Base-by-base conservation (phyloP, 2,797 vertebrate genomes). In the Platyrinchus mystaceus region DNA sequence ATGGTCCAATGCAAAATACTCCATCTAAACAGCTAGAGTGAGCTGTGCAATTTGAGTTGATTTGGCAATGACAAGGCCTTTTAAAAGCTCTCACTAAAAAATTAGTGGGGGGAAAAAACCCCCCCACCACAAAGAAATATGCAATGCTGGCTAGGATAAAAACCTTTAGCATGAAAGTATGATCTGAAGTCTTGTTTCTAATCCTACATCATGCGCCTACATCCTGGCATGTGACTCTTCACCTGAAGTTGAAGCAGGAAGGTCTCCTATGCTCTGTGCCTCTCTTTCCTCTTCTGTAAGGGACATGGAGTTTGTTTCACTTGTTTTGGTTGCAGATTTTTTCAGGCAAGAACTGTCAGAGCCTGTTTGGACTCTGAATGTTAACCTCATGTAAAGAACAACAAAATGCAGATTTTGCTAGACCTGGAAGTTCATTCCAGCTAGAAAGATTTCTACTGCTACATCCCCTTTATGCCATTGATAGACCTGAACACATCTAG, bases 31-130 rank as follows among this genome's bases (percentile, higher is more conserved):
- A 73, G n/a, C 21, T 88, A 10, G 15, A 82, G 62, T n/a, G 14
- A 76, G 27, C 36, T 63, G 14, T 24, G n/a, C 20, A 46, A 23
- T 53, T 71, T 67, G 27, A 59, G 39, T 53, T 83, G 43, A 85
- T 73, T 69, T 87, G 74, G 27, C 26, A 87, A 44, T 19, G 28
- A 46, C 19, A 79, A 84, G 26, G 34, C 11, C 34, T 92, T 94
- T 83, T 50, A 73, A 87, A 55, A 94, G 70, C 8, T 26, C 4
- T 5, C 10, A 86, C 23, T 84, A 73, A 73, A 80, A 76, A 76
- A 53, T 73, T 44, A 68, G 55, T 7, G 7, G 15, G 14, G 1
- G 5, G 34, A 53, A 18, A 21, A 47, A 26, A 0, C 0, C 8
- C 3, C 19, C 27, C 4, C 12, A 30, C 30, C 46, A 60, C 12